phyloP scores from a whole-genome alignment of 2,888 invertebrate genomes.

The Patella caerulea region DNA sequence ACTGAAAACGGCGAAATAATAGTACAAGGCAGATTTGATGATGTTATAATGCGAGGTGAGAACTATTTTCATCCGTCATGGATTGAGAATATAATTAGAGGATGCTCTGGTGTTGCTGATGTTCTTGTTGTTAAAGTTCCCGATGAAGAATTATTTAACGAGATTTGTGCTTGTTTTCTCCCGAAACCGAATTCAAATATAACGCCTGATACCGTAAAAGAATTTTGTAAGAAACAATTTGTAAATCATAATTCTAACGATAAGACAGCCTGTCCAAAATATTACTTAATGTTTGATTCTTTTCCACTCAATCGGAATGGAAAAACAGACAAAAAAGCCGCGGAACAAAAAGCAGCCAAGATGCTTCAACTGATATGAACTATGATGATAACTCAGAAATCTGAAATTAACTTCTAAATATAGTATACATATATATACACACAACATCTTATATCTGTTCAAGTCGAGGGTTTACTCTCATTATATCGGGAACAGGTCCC shows the following conservation, averaged over 20 bases:
- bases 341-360: background rate
- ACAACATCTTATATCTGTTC: no score
- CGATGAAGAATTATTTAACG: constrained; percentile 15
- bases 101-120: constrained; percentile 15
- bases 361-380: background rate
- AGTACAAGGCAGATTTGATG: constrained; percentile 13
- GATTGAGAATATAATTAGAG: constrained; percentile 19
- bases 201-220: background rate
- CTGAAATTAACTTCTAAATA: no score
- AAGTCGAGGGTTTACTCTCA: no score
- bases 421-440: no score
- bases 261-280: background rate
- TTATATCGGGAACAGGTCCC: no score
- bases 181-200: constrained; percentile 4
- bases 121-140: constrained; percentile 25
- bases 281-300: background rate
- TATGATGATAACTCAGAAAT: background rate
- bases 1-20: constrained; percentile 14
- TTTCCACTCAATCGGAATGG: background rate
- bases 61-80: constrained; percentile 23
- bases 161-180: constrained; percentile 26
- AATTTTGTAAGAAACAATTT: background rate
- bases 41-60: constrained; percentile 21
- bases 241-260: background rate
- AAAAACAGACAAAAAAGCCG: background rate